A percentile compares a stretch with the other conserved stretches of the same genome.
These are phyloP conservation scores for Sinodicranocentrus sp. DNA, from an alignment of 2,888 invertebrate genomes.

Conservation along the genomic window DNA sequence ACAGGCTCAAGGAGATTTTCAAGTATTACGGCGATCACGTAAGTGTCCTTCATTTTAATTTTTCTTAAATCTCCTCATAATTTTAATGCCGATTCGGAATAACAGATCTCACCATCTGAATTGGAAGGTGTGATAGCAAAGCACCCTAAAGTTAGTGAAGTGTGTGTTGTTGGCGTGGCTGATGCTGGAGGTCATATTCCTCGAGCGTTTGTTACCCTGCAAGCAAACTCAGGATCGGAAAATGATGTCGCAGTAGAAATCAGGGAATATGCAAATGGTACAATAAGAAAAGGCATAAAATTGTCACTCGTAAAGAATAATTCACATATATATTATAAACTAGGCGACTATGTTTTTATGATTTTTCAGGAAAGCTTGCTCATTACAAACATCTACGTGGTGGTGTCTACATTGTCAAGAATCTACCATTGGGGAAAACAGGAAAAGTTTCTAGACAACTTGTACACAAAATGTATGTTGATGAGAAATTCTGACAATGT, in stretches of 20 bases:
- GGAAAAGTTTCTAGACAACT: constrained; percentile 48
- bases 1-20: constrained; percentile 73
- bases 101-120: constrained; percentile 73
- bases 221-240: background rate
- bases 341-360: background rate
- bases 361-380: constrained; percentile 48
- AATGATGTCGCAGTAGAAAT: constrained; percentile 58
- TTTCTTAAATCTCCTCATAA: background rate
- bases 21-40: constrained; percentile 72
- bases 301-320: too few relatives aligned
- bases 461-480: too few relatives aligned
- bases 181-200: constrained; percentile 70
- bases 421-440: constrained; percentile 63
- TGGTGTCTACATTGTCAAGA: constrained; percentile 43
- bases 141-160: constrained; percentile 71
- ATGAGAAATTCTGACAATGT: too few relatives aligned
- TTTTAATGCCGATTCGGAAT: background rate
- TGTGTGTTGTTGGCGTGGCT: constrained; percentile 64
- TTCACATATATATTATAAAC: too few relatives aligned
- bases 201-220: constrained; percentile 66
- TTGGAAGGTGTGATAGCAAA: constrained; percentile 70
- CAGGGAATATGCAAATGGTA: constrained; percentile 69
- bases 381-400: constrained; percentile 54
- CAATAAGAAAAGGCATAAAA: background rate
- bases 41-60: constrained; percentile 10